These are phyloP conservation scores for Oscheius sp. DNA, from an alignment of 2,888 invertebrate species.

Conservation along the genomic window DNA sequence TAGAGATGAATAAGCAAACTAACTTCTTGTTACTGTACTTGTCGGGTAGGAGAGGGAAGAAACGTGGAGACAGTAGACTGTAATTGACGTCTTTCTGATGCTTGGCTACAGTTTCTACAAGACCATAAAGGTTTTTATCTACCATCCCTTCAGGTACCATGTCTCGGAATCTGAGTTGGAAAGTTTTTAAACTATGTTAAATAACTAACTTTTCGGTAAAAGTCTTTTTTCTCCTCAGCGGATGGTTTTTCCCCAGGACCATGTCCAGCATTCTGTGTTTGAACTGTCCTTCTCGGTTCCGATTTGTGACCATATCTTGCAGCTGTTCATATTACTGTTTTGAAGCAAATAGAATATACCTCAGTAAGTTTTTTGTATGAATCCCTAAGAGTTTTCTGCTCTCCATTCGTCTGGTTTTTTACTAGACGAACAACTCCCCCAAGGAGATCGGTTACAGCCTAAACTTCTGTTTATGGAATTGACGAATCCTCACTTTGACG, in stretches of 20 bases:
- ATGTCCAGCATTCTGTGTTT: slow-evolving; percentile 62
- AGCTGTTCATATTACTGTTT: slow-evolving; percentile 39
- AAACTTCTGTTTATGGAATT: not conserved
- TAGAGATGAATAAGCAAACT: not conserved
- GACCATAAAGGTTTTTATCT: slow-evolving; percentile 49
- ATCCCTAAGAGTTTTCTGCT: slow-evolving; percentile 15
- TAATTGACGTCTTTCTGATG: slow-evolving; percentile 56
- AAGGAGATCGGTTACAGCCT: slow-evolving; percentile 29
- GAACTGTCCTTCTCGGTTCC: slow-evolving; percentile 43
- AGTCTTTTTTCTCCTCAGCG: slow-evolving; percentile 41
- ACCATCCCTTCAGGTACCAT: slow-evolving; percentile 46
- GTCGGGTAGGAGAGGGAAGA: slow-evolving; percentile 59
- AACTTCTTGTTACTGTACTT: slow-evolving; percentile 40
- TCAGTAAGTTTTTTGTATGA: slow-evolving; percentile 31
- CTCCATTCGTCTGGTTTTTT: slow-evolving; percentile 31
- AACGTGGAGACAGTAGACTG: slow-evolving; percentile 60
- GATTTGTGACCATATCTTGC: slow-evolving; percentile 47
- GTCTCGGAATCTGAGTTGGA: slow-evolving; percentile 39
- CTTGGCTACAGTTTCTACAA: slow-evolving; percentile 55
- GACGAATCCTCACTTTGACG: slow-evolving; percentile 18
- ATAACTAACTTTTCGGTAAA: slow-evolving; percentile 41
- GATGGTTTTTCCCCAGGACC: slow-evolving; percentile 60
- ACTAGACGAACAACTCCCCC: slow-evolving; percentile 25
- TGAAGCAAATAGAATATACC: slow-evolving; percentile 5
- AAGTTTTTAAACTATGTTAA: not conserved